Evolutionary conservation across 2,113 vertebrate genomes (phyloP).

Genomic region (Telmatochromis brichardi): DNA sequence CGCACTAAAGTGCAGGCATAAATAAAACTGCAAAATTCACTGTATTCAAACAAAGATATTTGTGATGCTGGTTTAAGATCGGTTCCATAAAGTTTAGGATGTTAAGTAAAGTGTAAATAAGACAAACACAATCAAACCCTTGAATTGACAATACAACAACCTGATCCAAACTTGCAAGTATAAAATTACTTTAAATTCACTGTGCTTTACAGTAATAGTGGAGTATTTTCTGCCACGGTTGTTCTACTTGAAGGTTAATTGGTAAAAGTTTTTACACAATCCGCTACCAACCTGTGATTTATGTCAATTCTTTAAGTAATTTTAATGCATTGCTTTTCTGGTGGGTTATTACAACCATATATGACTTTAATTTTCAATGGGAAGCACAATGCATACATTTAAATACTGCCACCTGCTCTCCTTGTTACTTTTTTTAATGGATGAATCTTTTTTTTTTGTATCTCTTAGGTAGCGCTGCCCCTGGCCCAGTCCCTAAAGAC

Average conservation of each 20-base stretch:
- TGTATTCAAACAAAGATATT: not conserved
- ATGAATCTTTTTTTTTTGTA: rapidly evolving
- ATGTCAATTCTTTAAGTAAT: not conserved
- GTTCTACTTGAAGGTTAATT: not conserved
- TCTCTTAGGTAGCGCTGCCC: conserved; percentile 73
- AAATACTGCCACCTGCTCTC: not conserved
- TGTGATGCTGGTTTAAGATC: not conserved
- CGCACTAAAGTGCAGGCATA: not conserved
- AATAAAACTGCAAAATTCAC: not conserved
- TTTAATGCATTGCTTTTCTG: not conserved
- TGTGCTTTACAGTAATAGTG: not conserved
- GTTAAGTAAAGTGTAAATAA: not conserved
- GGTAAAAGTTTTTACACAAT: not conserved
- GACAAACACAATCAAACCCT: not conserved
- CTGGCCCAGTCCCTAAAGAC: conserved; percentile 76
- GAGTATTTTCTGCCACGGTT: not conserved
- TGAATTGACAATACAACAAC: not conserved
- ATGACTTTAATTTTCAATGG: not conserved
- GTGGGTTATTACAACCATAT: not conserved
- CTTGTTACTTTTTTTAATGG: not conserved
- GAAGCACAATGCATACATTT: not conserved
- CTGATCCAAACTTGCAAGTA: not conserved
- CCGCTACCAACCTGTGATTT: not conserved
- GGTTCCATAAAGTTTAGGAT: not conserved
- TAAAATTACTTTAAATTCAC: not conserved